A percentile compares a stretch with the other conserved stretches of the same genome.
Conservation (phyloP, 2,888 invertebrate genomes). For the Plagodis dolabraria region DNA sequence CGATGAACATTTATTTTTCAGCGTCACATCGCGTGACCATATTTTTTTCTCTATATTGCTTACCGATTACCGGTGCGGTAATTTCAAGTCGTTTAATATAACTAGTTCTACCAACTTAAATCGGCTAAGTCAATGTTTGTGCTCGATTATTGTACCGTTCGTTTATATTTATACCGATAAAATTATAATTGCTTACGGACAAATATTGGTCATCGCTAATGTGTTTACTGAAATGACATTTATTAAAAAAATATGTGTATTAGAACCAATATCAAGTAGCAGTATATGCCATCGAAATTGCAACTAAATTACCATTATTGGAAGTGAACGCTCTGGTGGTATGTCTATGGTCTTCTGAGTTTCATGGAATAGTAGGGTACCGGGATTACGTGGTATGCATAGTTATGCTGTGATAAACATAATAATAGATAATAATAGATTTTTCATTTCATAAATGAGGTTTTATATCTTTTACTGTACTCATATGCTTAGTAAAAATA, state of each 20-base stretch:
- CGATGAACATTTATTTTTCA: slow-evolving; percentile 33
- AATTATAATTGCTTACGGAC: slow-evolving; percentile 21
- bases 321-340: too few relatives aligned
- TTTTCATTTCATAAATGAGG: too few relatives aligned
- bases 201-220: slow-evolving; percentile 23
- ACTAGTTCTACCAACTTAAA: slow-evolving; percentile 14
- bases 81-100: not conserved
- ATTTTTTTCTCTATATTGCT: slow-evolving; percentile 23
- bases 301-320: too few relatives aligned
- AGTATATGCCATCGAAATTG: too few relatives aligned
- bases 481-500: too few relatives aligned
- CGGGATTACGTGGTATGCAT: too few relatives aligned
- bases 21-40: slow-evolving; percentile 34
- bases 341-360: too few relatives aligned
- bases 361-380: too few relatives aligned
- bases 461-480: too few relatives aligned
- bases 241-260: slow-evolving; percentile 6
- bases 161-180: slow-evolving; percentile 11
- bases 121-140: slow-evolving; percentile 12
- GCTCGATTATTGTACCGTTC: slow-evolving; percentile 6
- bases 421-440: too few relatives aligned
- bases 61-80: slow-evolving; percentile 21
- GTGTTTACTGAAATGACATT: slow-evolving; percentile 17
- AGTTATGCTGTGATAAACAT: too few relatives aligned
- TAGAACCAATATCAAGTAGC: too few relatives aligned